phyloP scores from a whole-genome alignment of 2,797 vertebrate species.

The Eulemur coronatus region DNA sequence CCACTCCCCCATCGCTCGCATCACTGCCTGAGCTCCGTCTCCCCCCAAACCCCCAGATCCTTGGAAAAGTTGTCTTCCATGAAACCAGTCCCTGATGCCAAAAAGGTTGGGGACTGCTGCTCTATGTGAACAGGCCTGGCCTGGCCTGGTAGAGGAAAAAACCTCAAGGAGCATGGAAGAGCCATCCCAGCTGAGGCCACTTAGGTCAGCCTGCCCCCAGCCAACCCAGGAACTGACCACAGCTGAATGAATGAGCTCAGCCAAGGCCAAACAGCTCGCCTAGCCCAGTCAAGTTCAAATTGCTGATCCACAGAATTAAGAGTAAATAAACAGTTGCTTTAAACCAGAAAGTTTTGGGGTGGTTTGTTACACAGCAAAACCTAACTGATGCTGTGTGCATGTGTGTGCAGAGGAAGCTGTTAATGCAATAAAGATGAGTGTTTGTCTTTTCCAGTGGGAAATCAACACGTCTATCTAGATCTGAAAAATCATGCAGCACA shows the following conservation, averaged over 20 bases:
- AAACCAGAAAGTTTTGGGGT: not conserved
- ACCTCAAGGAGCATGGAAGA: not conserved
- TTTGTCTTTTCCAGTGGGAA: not conserved
- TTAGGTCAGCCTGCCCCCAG: not conserved
- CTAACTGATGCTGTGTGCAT: not conserved
- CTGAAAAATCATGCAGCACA: not conserved
- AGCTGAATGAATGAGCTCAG: not conserved
- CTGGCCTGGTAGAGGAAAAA: not conserved
- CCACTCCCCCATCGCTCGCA: too few relatives aligned
- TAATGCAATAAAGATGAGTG: not conserved
- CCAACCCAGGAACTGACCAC: not conserved
- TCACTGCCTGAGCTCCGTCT: too few relatives aligned
- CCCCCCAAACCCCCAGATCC: too few relatives aligned
- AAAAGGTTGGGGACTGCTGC: too few relatives aligned
- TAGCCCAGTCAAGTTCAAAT: not conserved
- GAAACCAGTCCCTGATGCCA: too few relatives aligned
- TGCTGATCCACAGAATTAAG: not conserved
- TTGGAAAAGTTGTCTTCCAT: too few relatives aligned
- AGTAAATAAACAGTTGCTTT: not conserved
- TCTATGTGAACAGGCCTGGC: not conserved
- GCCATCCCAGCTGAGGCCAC: not conserved
- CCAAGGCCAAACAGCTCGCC: not conserved
- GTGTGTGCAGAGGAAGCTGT: not conserved
- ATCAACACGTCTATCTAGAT: not conserved
- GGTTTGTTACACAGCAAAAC: slow-evolving; percentile 31